Evolutionary conservation across 2,888 invertebrate species (phyloP).

Genomic region (Lithophane leautieri): DNA sequence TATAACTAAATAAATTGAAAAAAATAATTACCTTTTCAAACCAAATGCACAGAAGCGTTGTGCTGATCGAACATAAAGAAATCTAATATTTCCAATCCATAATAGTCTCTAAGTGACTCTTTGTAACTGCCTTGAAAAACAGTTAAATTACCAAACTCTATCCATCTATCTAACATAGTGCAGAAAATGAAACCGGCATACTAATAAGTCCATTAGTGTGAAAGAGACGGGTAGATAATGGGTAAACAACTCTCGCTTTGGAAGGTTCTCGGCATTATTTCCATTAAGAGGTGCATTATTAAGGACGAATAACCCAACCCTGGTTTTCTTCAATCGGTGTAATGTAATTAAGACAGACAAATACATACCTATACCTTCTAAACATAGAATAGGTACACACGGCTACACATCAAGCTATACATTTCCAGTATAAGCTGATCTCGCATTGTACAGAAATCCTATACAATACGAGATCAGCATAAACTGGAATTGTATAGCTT

Average conservation of each 20-base stretch:
- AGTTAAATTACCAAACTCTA: conserved; percentile 28
- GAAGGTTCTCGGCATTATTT: conserved; percentile 21
- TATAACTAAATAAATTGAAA: neutral
- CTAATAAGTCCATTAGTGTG: conserved; percentile 37
- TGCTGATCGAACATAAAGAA: neutral
- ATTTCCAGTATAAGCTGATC: too few species aligned
- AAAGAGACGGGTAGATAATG: conserved; percentile 1
- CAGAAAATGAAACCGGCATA: conserved; percentile 30
- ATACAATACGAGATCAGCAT: too few species aligned
- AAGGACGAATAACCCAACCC: conserved; percentile 12
- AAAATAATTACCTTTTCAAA: neutral
- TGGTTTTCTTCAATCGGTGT: neutral
- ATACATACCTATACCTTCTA: neutral
- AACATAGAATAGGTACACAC: neutral
- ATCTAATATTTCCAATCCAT: conserved; percentile 2
- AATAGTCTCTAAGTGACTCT: conserved; percentile 9
- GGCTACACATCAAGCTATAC: too few species aligned
- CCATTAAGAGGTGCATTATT: conserved; percentile 19
- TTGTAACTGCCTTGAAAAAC: conserved; percentile 20
- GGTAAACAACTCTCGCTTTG: conserved; percentile 36
- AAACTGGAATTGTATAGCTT: too few species aligned
- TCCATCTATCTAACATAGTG: too few species aligned
- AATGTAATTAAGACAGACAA: neutral
- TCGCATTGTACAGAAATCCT: too few species aligned
- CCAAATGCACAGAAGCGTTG: neutral